phyloP scores from a whole-genome alignment of 53 echinoderm and acorn worm species.

The Paelopatides confundens region DNA sequence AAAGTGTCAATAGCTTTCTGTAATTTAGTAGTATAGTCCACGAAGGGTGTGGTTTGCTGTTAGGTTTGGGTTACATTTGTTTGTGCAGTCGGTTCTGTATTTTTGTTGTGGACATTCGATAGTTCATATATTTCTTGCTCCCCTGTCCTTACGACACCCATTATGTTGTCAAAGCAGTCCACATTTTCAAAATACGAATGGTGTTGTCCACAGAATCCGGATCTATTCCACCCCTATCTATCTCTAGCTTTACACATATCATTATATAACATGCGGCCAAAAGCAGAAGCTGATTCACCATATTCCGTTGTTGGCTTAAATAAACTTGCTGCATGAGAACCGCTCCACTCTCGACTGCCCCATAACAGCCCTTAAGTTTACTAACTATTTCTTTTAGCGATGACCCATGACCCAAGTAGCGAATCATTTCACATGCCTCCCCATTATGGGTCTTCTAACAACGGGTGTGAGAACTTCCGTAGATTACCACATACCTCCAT shows the following conservation, averaged over 20 bases:
- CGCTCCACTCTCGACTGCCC: slow-evolving; percentile 31
- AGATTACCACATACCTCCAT: too few relatives aligned
- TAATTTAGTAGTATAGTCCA: too few relatives aligned
- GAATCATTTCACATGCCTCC: too few relatives aligned
- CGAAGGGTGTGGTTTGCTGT: too few relatives aligned
- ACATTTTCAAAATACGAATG: background rate
- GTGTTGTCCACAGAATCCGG: background rate
- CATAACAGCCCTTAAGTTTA: too few relatives aligned
- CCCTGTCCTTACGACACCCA: background rate
- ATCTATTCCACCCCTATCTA: background rate
- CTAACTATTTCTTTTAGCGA: too few relatives aligned
- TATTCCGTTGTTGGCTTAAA: background rate
- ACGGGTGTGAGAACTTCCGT: too few relatives aligned
- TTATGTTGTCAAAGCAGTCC: background rate
- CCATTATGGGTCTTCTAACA: too few relatives aligned
- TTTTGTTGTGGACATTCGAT: background rate
- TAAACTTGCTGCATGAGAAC: slow-evolving; percentile 37
- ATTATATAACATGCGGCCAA: background rate
- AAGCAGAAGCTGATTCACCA: background rate
- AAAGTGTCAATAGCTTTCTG: background rate
- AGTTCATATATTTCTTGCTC: slow-evolving; percentile 3
- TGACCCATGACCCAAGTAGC: too few relatives aligned
- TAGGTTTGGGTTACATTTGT: background rate
- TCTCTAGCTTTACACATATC: background rate
- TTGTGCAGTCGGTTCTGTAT: background rate